Evolutionary conservation across 2,113 vertebrate species (phyloP), one percentile per base, ranked within the genome.

Genomic region (Pterophyllum scalare): DNA sequence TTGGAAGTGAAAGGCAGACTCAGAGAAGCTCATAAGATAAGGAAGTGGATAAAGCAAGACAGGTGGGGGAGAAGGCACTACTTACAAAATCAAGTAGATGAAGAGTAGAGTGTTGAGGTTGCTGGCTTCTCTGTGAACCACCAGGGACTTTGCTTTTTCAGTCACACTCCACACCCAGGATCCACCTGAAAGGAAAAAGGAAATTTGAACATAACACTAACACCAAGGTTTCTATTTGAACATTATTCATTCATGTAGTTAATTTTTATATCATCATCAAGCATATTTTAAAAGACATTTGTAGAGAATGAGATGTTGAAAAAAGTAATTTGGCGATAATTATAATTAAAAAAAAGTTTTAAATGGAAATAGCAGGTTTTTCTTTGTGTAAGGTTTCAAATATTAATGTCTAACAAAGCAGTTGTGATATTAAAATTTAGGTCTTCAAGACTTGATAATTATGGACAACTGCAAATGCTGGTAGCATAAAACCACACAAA

Each of bases 11-110:
- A 9, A 49, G 13, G 13, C 31, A 49, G 74, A 75, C 62, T 78
- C 15, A 58, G 13, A 40, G 49, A 3, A 77, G 19, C 46, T 9
- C 58, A 60, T 0, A 9, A 35, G 58, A 58, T 43, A 38, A 67
- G 24, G 46, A 5, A 26, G 8, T 33, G 19, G 22, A 46, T 26
- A 49, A 19, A 31, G 35, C 3, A 7, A 26, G 2, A 7, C 31
- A 17, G 20, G 14, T 12, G 15, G 20, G 33, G 15, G 8, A 58
- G 4, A 24, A 72, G 15, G 24, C 6, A 38, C 11, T 59, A 96
- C 97, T 97, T 86, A 97, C 97, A 98, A 92, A 65, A 97, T 93
- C 88, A 97, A 86, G 92, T 97, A 97, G 89, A 97, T 92, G 84
- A 96, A 88, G 82, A 97, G 95, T 26, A 97, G 17, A 5, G 89